Base-by-base conservation (phyloP, 2,888 invertebrate species). In the Nomada ruficornis region DNA sequence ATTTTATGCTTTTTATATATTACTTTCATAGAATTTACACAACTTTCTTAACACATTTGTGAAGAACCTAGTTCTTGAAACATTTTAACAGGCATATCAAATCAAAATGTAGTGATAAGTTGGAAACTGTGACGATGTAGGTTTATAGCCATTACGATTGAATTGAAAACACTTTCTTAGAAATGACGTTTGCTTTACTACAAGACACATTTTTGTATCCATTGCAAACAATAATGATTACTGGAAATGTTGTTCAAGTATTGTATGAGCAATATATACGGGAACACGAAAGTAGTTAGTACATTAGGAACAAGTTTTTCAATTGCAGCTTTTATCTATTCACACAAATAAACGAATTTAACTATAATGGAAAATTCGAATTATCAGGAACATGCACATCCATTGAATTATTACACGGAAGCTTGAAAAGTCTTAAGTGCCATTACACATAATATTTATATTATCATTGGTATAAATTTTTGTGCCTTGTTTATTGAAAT, bases 241-340 rank as follows among this genome's bases (percentile, higher is more conserved):
- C 68, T 23, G n/a, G 44, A 47, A 60, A 52, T 26, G 55, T 26
- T 55, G 23, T 55, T 72, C 42, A 71, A 63, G 47, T 59, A 74
- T 20, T 29, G 57, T 65, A 69, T 65, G 65, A 69, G 82, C 73
- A 83, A 73, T 77, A 77, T 36, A 42, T 60, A 82, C 64, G 82
- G 82, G 77, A 83, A 83, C 77, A 82, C 57, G 82, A 83, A 82
- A 82, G 82, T 83, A 83, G 82, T 73, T 73, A 72, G 77, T 82
- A 83, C 77, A 83, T 82, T 77, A 83, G 73, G 67, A 82, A 65
- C 72, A 65, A 60, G 44, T 73, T 57, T 55, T 63, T 60, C 73
- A n/a, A 55, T 68, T 52, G 54, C 29, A 63, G 64, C 29, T 29
- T 63, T 50, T 68, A 36, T 62, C 57, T 75, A 65, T 55, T 44